Evolutionary conservation across 2,113 vertebrate genomes (phyloP).

Genomic region (Corvus moneduloides): DNA sequence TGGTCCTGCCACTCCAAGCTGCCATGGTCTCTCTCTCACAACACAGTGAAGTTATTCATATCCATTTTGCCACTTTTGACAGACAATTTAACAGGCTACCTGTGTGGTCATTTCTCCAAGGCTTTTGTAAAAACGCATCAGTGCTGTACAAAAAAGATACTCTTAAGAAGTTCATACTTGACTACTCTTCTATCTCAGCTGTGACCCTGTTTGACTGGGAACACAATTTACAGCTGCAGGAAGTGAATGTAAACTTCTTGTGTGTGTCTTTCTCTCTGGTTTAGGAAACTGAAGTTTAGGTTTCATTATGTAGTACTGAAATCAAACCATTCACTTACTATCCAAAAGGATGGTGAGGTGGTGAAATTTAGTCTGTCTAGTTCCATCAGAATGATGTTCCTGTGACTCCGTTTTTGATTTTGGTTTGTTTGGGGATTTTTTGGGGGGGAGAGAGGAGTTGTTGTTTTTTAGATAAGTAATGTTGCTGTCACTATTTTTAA

Average conservation of each 20-base stretch:
- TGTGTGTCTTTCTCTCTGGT: background rate
- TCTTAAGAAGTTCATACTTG: background rate
- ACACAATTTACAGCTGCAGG: background rate
- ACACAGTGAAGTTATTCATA: background rate
- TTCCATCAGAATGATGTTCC: background rate
- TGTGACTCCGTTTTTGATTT: background rate
- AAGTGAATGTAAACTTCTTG: background rate
- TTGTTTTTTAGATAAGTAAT: background rate
- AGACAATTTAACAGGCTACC: background rate
- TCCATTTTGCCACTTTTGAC: background rate
- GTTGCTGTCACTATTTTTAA: background rate
- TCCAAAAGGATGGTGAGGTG: background rate
- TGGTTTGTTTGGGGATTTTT: background rate
- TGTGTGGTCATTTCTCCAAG: background rate
- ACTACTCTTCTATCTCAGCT: background rate
- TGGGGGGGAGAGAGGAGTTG: rapidly evolving
- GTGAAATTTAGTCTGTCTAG: background rate
- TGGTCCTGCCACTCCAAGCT: background rate
- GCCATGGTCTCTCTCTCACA: background rate
- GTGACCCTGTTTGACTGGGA: background rate
- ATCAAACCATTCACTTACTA: background rate
- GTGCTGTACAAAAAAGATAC: background rate
- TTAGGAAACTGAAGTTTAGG: background rate
- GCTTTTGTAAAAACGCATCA: background rate
- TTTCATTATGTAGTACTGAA: background rate